Percentiles rank a stretch among this genome's conserved stretches.
These are phyloP conservation scores for Actinemys pallida DNA, from an alignment of 2,113 vertebrate species.

Conservation along the genomic window DNA sequence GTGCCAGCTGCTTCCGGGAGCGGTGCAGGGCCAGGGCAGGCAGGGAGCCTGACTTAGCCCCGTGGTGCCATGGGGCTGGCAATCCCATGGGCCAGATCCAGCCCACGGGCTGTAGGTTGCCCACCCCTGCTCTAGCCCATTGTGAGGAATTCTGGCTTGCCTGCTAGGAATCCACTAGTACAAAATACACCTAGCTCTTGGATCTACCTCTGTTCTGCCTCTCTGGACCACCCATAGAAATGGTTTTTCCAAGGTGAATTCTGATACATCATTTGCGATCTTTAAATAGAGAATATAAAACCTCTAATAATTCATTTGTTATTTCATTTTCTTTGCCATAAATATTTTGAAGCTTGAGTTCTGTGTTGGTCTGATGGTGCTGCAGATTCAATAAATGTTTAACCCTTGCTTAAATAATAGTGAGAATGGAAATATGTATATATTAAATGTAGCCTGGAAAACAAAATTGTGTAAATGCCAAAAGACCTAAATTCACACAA, in stretches of 20 bases:
- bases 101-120: no score
- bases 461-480: rapidly evolving
- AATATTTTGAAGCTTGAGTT: not conserved
- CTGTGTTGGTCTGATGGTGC: not conserved
- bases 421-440: rapidly evolving
- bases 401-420: not conserved
- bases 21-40: no score
- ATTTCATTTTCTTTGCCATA: rapidly evolving
- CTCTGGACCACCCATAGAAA: rapidly evolving
- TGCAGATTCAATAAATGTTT: not conserved
- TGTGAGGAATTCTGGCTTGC: no score
- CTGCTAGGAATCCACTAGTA: no score
- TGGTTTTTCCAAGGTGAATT: not conserved
- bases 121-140: no score
- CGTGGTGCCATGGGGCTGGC: no score
- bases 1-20: no score
- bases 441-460: rapidly evolving
- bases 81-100: no score
- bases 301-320: rapidly evolving
- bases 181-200: rapidly evolving
- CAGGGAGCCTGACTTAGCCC: no score
- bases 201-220: rapidly evolving
- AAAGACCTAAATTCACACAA: rapidly evolving
- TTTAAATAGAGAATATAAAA: rapidly evolving
- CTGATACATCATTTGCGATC: rapidly evolving